These are phyloP conservation scores for Pseudomyrmex dendroicus DNA, from an alignment of 1,140 invertebrate species.

Conservation along the genomic window DNA sequence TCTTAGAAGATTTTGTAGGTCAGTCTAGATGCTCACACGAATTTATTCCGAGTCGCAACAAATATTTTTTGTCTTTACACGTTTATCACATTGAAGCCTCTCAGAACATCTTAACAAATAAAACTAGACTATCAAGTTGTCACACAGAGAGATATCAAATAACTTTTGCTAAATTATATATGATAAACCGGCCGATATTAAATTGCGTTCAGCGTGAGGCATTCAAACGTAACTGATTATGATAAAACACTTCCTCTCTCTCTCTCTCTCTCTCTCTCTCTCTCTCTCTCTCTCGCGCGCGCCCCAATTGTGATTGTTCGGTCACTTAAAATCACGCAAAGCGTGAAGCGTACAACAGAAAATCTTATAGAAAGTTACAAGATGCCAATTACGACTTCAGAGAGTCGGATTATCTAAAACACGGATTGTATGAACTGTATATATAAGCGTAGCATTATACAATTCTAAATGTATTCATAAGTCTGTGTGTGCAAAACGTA, in stretches of 20 bases:
- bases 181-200: background rate
- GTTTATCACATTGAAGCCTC: constrained; percentile 37
- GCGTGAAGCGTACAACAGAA: constrained; percentile 21
- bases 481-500: constrained; percentile 40
- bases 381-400: constrained; percentile 51
- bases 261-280: constrained; percentile 5
- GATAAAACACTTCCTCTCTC: constrained; percentile 6
- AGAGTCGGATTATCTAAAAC: constrained; percentile 32
- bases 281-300: background rate
- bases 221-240: constrained; percentile 6
- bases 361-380: constrained; percentile 46
- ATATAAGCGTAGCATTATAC: constrained; percentile 61
- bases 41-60: constrained; percentile 46
- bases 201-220: background rate
- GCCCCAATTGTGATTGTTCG: background rate
- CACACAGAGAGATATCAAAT: constrained; percentile 52
- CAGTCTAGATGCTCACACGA: constrained; percentile 39
- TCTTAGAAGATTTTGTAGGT: constrained; percentile 54
- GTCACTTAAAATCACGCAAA: constrained; percentile 6
- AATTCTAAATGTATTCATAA: constrained; percentile 59
- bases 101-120: constrained; percentile 33
- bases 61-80: constrained; percentile 46
- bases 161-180: constrained; percentile 15
- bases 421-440: constrained; percentile 48
- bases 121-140: constrained; percentile 17